Base-by-base conservation (phyloP, 2,113 vertebrate genomes). In the Paradoxurus hermaphroditus region DNA sequence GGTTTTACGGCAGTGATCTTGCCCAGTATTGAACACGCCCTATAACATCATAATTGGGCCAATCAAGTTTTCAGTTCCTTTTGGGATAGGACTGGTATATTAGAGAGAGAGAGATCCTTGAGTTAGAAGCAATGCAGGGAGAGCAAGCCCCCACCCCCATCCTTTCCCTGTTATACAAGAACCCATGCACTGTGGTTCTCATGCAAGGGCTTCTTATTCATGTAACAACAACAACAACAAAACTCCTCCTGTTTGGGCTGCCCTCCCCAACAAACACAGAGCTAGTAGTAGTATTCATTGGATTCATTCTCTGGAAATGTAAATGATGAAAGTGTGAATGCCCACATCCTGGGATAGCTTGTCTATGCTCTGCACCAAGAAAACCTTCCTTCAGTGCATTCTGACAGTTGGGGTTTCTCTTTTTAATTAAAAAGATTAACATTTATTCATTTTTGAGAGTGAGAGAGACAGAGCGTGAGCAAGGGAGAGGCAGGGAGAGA, bases 351-450 rank as follows among this genome's bases (percentile, higher is more conserved):
- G n/a, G 0, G 84, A 63, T 70, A 81, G 12, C 8, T 36, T 92
- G 19, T n/a, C 27, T 31, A 31, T 14, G 86, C 2, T 96, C n/a
- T 67, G 7, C 4, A 81, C 51, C 4, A 16, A 75, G 8, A 41
- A 41, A 96, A 91, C 39, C 12, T 96, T 16, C 75, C 3, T 79
- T 93, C 39, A 88, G 62, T 86, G 23, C 16, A 56, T 31, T 39
- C 15, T 75, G 56, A 36, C 7, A 75, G 73, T 62, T 63, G 8
- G 16, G n/a, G 18, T 82, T 36, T 49, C 77, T 79, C 36, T 73
- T 86, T 65, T 86, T 65, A 95, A 86, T 86, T 96, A 23, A 59
- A 21, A 21, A 7, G 3, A 9, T 1, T 23, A 59, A 23, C 21
- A 59, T 59, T 59, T 23, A 59, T 77, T 93, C 41, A 94, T 65